Evolutionary conservation across 2,888 invertebrate genomes (phyloP), one percentile per base, ranked within the genome.

Genomic region (Oegoconia quadripuncta): DNA sequence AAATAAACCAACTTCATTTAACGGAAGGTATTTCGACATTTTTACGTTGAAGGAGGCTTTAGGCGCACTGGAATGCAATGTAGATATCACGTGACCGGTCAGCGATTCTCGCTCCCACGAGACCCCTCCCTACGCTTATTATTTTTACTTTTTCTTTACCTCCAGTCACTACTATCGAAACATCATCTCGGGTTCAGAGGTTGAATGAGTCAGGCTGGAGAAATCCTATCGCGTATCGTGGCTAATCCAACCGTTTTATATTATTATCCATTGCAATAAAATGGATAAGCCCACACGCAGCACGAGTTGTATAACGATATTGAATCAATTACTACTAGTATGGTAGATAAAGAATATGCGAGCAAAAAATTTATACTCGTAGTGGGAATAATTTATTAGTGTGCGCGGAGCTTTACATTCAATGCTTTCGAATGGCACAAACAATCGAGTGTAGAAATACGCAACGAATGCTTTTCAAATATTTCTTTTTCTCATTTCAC

Each of bases 401-500:
- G 27, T 27, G 56, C 56, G 54, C 60, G 55, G 56, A 71, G 70
- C 76, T 80, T 80, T 67, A 82, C 80, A 81, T 81, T 81, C 78
- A 84, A 83, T 81, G 82, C 78, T 73, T 74, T 74, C 66, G 69
- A 71, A 78, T 74, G 65, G 71, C 80, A 74, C 69, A 74, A 76
- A 81, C 82, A 81, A 82, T 81, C 74, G 76, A 69, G 70, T 68
- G 74, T 82, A 76, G 32, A 32, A n/a, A n/a, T n/a, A 20, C 77
- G 67, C 71, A 71, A 62, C 64, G 78, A 69, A 73, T 79, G 50
- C 74, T 79, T 81, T 81, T 76, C 69, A 75, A 83, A 82, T 81
- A 80, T 74, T 83, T 83, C 80, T 84, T 86, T 79, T 86, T 84
- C 81, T 82, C 76, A 73, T 81, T 80, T 79, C 78, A 73, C 74